phyloP scores from a whole-genome alignment of 2,113 vertebrate species.

The Coryphaenoides rupestris region DNA sequence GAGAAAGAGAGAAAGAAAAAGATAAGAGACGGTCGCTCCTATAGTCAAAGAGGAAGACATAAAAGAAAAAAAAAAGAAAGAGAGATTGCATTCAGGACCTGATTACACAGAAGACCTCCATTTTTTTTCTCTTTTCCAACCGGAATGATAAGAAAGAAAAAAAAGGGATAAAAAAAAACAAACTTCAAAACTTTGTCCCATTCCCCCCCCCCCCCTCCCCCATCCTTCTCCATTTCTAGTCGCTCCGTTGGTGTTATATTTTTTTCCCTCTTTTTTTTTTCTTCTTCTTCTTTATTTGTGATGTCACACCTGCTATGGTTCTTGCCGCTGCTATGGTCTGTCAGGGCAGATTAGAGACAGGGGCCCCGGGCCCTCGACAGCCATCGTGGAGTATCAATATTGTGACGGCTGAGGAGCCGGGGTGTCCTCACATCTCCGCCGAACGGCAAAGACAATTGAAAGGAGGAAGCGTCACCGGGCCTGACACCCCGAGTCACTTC shows the following conservation, averaged over 20 bases:
- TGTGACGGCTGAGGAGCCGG: conserved; percentile 74
- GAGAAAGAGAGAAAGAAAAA: conserved; percentile 19
- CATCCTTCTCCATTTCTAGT: conserved; percentile 34
- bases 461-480: conserved; percentile 69
- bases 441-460: conserved; percentile 75
- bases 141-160: conserved; percentile 17
- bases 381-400: conserved; percentile 77
- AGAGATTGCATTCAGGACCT: conserved; percentile 5
- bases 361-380: conserved; percentile 65
- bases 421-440: conserved; percentile 69
- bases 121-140: conserved; percentile 25
- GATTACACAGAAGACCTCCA: conserved; percentile 33
- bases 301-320: conserved; percentile 73
- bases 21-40: neutral
- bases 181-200: conserved; percentile 30
- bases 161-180: conserved; percentile 15
- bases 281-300: conserved; percentile 63
- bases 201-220: neutral
- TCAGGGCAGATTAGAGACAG: conserved; percentile 72
- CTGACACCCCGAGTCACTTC: conserved; percentile 80
- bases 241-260: conserved; percentile 55
- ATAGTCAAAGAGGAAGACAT: no score
- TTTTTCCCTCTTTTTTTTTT: no score
- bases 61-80: conserved; percentile 1
- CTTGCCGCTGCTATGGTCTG: conserved; percentile 61